Evolutionary conservation across 2,797 vertebrate genomes (phyloP).

Genomic region (Galaxias olidus): DNA sequence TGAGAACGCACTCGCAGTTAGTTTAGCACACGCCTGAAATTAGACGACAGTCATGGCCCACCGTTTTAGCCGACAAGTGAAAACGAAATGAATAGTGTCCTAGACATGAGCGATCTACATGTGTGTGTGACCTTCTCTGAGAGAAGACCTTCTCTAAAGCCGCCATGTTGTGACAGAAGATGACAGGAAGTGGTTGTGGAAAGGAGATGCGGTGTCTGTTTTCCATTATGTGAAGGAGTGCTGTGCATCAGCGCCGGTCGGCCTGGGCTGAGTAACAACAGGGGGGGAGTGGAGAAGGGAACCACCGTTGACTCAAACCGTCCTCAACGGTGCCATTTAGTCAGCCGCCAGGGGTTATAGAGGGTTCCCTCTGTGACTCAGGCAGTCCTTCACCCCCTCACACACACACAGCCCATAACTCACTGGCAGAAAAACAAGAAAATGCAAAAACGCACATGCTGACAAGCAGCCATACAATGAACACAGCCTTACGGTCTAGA

Average conservation of each 20-base stretch:
- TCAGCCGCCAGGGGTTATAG: constrained; percentile 12
- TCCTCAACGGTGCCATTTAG: constrained; percentile 17
- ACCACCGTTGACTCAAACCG: constrained; percentile 36
- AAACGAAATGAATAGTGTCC: too few relatives aligned
- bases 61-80: too few relatives aligned
- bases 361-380: constrained; percentile 5
- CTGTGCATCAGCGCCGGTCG: constrained; percentile 8
- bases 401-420: not conserved
- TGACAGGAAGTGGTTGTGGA: constrained; percentile 41
- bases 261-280: constrained; percentile 38
- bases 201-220: constrained; percentile 21
- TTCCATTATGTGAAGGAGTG: constrained; percentile 14
- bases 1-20: too few relatives aligned
- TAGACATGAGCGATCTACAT: too few relatives aligned
- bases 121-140: not conserved
- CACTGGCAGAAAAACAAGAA: not conserved
- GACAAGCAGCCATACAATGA: not conserved
- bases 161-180: constrained; percentile 18
- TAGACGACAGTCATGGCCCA: too few relatives aligned
- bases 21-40: too few relatives aligned
- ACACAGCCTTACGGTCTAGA: too few relatives aligned
- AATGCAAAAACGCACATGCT: not conserved
- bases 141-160: not conserved
- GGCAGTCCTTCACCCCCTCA: not conserved
- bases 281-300: constrained; percentile 27